These are phyloP conservation scores for Ailuropoda melanoleuca DNA, from an alignment of 2,113 vertebrate genomes.

Conservation along the genomic window DNA sequence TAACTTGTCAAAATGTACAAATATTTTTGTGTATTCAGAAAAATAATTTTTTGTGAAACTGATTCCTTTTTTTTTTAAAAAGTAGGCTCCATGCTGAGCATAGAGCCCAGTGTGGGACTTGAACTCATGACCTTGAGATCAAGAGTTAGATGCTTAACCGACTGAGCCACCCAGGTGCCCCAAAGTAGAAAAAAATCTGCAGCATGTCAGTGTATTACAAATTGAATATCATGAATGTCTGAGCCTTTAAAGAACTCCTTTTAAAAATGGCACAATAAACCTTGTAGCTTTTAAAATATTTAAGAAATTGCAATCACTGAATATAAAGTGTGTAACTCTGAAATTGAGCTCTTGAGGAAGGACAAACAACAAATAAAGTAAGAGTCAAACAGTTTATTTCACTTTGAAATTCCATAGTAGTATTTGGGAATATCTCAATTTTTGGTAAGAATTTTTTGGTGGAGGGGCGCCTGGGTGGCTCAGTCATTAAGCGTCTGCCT, in stretches of 20 bases:
- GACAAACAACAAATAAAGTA: neutral
- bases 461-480: too few relatives aligned
- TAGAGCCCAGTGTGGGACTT: too few relatives aligned
- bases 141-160: neutral
- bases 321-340: neutral
- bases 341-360: neutral
- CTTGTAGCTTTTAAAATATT: neutral
- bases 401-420: neutral
- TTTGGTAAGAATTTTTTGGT: neutral
- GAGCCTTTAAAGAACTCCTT: neutral
- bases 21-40: neutral
- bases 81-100: too few relatives aligned
- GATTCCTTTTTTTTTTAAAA: neutral
- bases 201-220: neutral
- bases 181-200: neutral
- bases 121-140: neutral
- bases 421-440: neutral
- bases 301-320: neutral
- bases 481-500: too few relatives aligned
- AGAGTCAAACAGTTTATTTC: neutral
- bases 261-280: neutral
- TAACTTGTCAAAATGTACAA: neutral
- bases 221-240: neutral
- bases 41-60: neutral
- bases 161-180: neutral